Evolutionary conservation across 2,888 invertebrate genomes (phyloP).

Genomic region (Ophion ventricosus): DNA sequence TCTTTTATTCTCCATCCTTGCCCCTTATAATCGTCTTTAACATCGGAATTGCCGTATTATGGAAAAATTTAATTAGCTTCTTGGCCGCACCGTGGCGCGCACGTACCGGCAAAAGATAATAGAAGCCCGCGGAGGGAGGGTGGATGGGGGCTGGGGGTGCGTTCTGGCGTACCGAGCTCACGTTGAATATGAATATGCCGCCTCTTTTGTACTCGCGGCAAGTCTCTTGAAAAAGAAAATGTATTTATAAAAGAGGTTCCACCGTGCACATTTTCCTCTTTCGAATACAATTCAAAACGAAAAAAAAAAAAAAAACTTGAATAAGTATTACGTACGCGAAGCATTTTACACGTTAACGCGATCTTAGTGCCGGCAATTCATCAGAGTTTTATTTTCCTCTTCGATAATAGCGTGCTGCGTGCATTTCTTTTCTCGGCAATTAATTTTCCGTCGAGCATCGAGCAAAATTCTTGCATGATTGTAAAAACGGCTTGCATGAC

Average conservation of each 20-base stretch:
- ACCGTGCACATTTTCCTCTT: conserved; percentile 8
- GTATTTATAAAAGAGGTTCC: neutral
- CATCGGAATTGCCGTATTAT: conserved; percentile 74
- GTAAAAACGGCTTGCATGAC: neutral
- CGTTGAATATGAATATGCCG: conserved; percentile 74
- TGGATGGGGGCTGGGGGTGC: conserved; percentile 9
- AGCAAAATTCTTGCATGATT: neutral
- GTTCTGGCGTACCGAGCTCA: conserved; percentile 48
- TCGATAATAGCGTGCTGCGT: neutral
- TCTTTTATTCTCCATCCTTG: conserved; percentile 37
- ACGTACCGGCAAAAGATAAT: conserved; percentile 72
- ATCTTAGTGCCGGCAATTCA: neutral
- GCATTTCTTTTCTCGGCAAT: neutral
- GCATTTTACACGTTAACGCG: neutral
- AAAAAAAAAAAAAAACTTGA: conserved; percentile 54
- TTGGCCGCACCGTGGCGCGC: conserved; percentile 55
- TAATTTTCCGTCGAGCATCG: no score
- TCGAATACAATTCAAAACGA: conserved; percentile 65
- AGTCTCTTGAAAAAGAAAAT: conserved; percentile 16
- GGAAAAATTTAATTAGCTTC: conserved; percentile 78
- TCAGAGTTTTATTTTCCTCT: neutral
- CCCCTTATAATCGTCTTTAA: conserved; percentile 69
- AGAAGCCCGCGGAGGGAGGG: conserved; percentile 69
- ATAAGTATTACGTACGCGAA: neutral
- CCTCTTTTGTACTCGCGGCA: conserved; percentile 56